These are phyloP conservation scores for Neolamprologus variostigma DNA, from an alignment of 2,113 vertebrate genomes.

Conservation along the genomic window DNA sequence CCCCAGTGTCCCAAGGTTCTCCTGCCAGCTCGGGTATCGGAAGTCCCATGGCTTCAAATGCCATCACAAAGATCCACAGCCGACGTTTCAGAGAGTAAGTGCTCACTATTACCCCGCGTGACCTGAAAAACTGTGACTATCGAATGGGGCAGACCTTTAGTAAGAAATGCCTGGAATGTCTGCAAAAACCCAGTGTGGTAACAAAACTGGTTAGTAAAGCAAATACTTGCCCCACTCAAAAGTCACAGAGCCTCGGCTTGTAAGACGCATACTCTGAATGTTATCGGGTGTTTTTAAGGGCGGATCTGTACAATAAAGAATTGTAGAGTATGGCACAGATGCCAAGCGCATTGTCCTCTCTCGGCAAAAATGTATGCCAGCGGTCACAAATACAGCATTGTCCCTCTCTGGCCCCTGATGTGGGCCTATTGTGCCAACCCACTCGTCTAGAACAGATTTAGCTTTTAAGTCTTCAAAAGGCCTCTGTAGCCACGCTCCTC, in stretches of 20 bases:
- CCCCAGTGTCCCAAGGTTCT: slow-evolving; percentile 94
- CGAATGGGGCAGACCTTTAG: neutral
- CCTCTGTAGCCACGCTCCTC: slow-evolving; percentile 23
- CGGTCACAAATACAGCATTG: slow-evolving; percentile 59
- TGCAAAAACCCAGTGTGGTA: neutral
- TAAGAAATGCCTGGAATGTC: slow-evolving; percentile 1
- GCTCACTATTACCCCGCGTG: neutral
- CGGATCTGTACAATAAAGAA: slow-evolving; percentile 53
- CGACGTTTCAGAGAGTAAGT: slow-evolving; percentile 97
- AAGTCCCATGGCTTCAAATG: slow-evolving; percentile 93
- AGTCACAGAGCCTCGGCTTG: slow-evolving; percentile 1
- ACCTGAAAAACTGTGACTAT: neutral
- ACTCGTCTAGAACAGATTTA: slow-evolving; percentile 46
- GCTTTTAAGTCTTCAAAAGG: slow-evolving; percentile 41
- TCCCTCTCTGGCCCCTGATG: slow-evolving; percentile 23
- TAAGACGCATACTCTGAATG: neutral
- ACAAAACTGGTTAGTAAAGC: neutral
- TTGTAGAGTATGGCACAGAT: slow-evolving; percentile 51
- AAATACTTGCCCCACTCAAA: slow-evolving; percentile 36
- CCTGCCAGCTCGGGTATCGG: slow-evolving; percentile 95
- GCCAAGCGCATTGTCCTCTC: slow-evolving; percentile 19
- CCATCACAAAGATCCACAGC: slow-evolving; percentile 98
- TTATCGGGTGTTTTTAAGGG: slow-evolving; percentile 29
- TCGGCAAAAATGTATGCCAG: slow-evolving; percentile 52
- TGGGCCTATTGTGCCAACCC: slow-evolving; percentile 57